Conservation (phyloP, 1,140 invertebrate genomes). For the Zaprionus ornatus region DNA sequence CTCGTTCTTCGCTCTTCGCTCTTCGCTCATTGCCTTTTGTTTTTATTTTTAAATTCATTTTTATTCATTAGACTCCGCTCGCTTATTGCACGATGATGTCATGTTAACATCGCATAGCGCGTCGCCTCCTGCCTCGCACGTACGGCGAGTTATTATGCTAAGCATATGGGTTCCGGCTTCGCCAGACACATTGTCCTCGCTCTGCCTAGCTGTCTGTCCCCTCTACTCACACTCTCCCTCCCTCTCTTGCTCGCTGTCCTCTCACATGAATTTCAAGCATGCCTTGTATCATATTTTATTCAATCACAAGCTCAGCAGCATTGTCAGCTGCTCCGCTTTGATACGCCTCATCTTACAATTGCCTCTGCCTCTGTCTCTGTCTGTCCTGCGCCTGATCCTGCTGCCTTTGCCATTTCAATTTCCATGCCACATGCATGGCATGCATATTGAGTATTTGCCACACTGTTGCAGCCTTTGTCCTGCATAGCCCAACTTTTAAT, state of each 20-base stretch:
- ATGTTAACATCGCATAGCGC: constrained; percentile 50
- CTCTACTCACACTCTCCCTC: background rate
- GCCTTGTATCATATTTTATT: constrained; percentile 54
- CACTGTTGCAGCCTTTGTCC: constrained; percentile 16
- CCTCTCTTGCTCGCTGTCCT: background rate
- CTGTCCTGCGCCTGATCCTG: background rate
- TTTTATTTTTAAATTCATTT: constrained; percentile 67
- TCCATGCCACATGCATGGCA: constrained; percentile 30
- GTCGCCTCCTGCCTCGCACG: constrained; percentile 24
- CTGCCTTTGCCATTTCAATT: constrained; percentile 13
- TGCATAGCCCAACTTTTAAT: constrained; percentile 60
- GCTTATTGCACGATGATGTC: constrained; percentile 65
- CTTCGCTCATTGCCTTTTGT: constrained; percentile 19
- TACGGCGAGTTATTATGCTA: constrained; percentile 48
- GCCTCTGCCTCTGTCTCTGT: background rate
- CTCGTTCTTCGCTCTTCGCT: background rate
- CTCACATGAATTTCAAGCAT: constrained; percentile 40
- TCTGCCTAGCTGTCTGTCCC: background rate
- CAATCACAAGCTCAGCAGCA: constrained; percentile 34
- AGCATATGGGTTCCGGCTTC: constrained; percentile 32
- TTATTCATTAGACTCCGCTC: constrained; percentile 64
- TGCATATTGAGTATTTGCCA: constrained; percentile 3
- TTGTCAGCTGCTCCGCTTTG: constrained; percentile 29
- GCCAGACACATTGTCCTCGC: constrained; percentile 7
- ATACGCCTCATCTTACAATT: constrained; percentile 11